phyloP scores from a whole-genome alignment of 2,113 vertebrate genomes.

The Plecturocebus donacophilus region DNA sequence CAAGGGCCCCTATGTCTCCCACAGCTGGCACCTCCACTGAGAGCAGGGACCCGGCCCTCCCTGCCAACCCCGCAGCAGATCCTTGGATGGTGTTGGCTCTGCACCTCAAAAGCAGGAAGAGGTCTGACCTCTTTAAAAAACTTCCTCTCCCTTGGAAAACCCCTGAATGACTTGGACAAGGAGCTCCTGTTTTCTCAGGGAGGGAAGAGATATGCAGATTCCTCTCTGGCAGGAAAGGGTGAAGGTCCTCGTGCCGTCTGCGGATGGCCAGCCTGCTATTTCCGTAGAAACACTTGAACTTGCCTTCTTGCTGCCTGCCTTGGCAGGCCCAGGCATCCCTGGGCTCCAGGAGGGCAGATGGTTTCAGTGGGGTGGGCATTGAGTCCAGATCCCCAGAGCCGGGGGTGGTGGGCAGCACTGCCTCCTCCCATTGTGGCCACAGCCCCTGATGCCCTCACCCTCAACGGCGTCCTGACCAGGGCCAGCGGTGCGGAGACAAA shows the following conservation, averaged over 20 bases:
- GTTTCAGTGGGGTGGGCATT: constrained; percentile 65
- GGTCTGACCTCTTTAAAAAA: background rate
- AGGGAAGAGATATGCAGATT: too few species aligned
- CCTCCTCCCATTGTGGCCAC: background rate
- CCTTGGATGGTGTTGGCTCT: background rate
- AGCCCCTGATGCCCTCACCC: background rate
- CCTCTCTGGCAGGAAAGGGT: background rate
- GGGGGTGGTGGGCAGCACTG: background rate
- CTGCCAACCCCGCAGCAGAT: too few species aligned
- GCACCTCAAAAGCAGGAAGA: too few species aligned
- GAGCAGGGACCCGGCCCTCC: background rate
- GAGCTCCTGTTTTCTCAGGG: background rate
- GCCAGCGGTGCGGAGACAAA: background rate
- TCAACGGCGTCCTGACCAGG: background rate
- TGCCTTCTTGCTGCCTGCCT: constrained; percentile 63
- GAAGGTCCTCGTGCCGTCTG: background rate
- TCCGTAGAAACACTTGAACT: constrained; percentile 75
- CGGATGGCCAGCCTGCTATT: background rate
- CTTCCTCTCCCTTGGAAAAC: background rate
- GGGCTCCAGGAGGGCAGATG: constrained; percentile 77
- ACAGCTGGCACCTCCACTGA: constrained; percentile 61
- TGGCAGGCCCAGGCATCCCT: constrained; percentile 73
- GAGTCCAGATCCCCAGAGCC: constrained; percentile 58
- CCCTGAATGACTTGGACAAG: background rate
- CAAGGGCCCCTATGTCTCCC: constrained; percentile 33